Evolutionary conservation across 2,888 invertebrate species (phyloP), one percentile per base, ranked within the genome.

Genomic region (Hemithea aestivaria): DNA sequence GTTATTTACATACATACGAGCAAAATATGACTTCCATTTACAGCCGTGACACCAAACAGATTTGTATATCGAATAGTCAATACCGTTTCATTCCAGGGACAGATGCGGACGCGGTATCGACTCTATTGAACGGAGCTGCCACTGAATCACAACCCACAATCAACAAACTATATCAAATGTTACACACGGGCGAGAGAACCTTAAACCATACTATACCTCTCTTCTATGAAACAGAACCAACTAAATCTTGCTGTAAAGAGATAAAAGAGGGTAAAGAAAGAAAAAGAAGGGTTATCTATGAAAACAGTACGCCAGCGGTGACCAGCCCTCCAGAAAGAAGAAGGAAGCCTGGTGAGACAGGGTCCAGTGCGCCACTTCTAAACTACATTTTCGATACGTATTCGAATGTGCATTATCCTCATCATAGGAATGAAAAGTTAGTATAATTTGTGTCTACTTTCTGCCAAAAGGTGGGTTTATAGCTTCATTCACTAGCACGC

Each of bases 331-430:
- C 66, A 10, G 83, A 82, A 37, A 72, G 75, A 37, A 66, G 71
- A 50, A 59, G 73, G 10, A 85, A 79, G 44, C 73, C 76, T 6
- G 82, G 83, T 0, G 87, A 85, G 39, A 69, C 79, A 0, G 85
- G 85, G 0, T 84, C 87, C 0, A 84, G 79, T 49, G 77, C 87
- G 0, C 85, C 85, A 0, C 52, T 87, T 8, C 67, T 87, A 12
- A 87, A 87, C 56, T 85, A 85, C 48, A 87, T 87, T 56, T 87
- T 85, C 46, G 87, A 87, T 54, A 75, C 85, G 2, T 83, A 85
- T 53, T 75, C 83, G 1, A 84, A 80, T 50, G 73, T 78, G 34
- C 85, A 87, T 59, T 77, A 80, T 16, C 16, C 16, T 7, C 84
- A 84, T 43, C 83, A 83, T 45, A 75, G 74, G 40, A 82, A 80